Evolutionary conservation across 2,113 vertebrate genomes (phyloP), one percentile per base, ranked within the genome.

Genomic region (Chloroceryle aenea): DNA sequence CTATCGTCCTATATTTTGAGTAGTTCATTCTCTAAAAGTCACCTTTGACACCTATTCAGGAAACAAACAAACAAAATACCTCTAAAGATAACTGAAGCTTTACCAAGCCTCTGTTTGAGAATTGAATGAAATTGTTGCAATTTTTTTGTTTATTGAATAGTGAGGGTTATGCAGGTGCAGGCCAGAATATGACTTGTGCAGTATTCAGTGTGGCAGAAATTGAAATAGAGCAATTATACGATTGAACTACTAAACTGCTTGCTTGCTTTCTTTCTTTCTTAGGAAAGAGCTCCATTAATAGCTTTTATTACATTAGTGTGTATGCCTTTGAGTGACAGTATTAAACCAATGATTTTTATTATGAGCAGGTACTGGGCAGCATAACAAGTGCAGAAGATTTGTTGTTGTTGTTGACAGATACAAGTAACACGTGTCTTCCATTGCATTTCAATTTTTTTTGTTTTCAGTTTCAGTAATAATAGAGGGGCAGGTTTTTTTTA

Each of bases 241-340:
- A 90, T 75, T 90, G 61, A 90, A 61, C 47, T 78, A 63, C 84
- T 93, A 81, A 90, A 42, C 53, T 87, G 13, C 45, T 87, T 40
- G n/a, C 38, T 40, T 40, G 10, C 16, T 91, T 58, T 80, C 52
- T 64, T 89, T 74, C 73, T 74, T 86, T 90, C 72, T 50, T 87
- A 87, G 58, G n/a, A 91, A 87, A 83, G 43, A 90, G 3, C 8
- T 21, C 34, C 23, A 43, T 79, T 92, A 77, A 83, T 80, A 86
- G 22, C 42, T 86, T 78, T 85, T 72, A 56, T 93, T 85, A 17
- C 87, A 25, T 91, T 85, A 75, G 34, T 21, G 22, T 66, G 10
- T 66, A 66, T 92, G 66, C 79, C 63, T 93, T 75, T 92, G 93
- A 98, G 91, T 97, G 97, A 97, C 92, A 88, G 30, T 96, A 89